Base-by-base conservation (phyloP, 1,140 invertebrate genomes). In the Sinella curviseta region DNA sequence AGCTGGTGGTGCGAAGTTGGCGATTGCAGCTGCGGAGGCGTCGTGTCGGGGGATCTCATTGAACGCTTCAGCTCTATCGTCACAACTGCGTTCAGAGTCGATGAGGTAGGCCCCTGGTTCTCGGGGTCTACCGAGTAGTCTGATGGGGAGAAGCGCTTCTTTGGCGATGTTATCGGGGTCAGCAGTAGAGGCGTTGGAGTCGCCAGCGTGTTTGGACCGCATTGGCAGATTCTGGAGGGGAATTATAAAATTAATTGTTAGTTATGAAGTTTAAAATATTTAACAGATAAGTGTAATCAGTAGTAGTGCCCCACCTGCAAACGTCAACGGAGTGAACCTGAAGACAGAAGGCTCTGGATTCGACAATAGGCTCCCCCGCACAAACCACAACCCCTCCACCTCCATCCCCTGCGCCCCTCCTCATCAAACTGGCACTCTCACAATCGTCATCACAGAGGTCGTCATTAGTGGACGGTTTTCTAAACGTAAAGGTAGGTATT, bases 201-300 rank as follows among this genome's bases (percentile, higher is more conserved):
- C n/a, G 65, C 65, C 65, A 70, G 65, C 65, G 65, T 70, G 31
- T 70, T 70, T 14, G 65, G 65, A 30, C 65, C 65, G 31, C 65
- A 70, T 3, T 70, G 65, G 31, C 65, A 70, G 26, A 70, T 70
- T 70, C 65, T 70, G n/a, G 8, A 70, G 4, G 24, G 8, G 24
- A 60, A 60, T n/a, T 14, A 8, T 14, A 12, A 60, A 60, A 4
- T 12, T 48, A 48, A 48, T 8, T 20, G 20, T 48, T 48, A 48
- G 20, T 48, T 60, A 14, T n/a, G 8, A 60, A 60, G 24, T n/a
- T n/a, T 60, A 17, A 60, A 16, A 14, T 60, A n/a, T 60, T 16
- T n/a, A 60, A 60, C 12, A 60, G 14, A 12, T 17, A n/a, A 8
- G 24, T 17, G 57, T 60, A 60, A 17, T n/a, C 24, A 17, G 8